Conservation (phyloP, 2,113 vertebrate genomes). For the Bolborhynchus lineola region DNA sequence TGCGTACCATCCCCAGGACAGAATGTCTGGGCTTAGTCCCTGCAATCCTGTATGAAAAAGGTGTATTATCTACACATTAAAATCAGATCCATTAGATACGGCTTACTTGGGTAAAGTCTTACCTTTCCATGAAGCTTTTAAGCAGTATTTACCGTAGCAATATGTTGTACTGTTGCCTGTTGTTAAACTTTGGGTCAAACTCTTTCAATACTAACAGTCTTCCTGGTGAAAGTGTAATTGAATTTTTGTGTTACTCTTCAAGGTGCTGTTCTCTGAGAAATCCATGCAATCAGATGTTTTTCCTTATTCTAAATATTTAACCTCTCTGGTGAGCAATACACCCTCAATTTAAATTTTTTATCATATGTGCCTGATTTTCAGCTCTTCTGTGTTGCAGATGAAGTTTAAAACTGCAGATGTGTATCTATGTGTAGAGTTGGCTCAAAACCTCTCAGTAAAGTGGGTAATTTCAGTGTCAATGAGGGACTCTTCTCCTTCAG, state of each 20-base stretch:
- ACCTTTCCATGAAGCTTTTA: not conserved
- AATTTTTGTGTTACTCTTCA: not conserved
- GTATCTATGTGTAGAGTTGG: not conserved
- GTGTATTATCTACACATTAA: not conserved
- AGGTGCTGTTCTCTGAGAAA: not conserved
- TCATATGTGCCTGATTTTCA: not conserved
- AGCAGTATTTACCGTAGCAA: not conserved
- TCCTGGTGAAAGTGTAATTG: not conserved
- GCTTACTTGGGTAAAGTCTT: not conserved
- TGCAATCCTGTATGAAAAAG: not conserved
- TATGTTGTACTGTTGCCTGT: not conserved
- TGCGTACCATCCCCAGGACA: not conserved
- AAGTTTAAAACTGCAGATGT: not conserved
- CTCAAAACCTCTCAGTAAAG: not conserved
- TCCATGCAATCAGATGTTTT: fast-evolving
- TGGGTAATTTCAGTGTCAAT: not conserved
- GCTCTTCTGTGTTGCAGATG: not conserved
- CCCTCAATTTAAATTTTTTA: not conserved
- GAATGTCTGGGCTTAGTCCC: not conserved
- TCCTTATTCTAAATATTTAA: not conserved
- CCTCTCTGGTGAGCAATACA: not conserved
- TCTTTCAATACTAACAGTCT: not conserved
- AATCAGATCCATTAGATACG: not conserved
- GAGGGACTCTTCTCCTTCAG: not conserved
- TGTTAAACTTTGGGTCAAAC: not conserved